A percentile compares a stretch with the other conserved stretches of the same genome.
These are phyloP conservation scores for Plecturocebus donacophilus DNA, from an alignment of 2,113 vertebrate species.

Conservation along the genomic window DNA sequence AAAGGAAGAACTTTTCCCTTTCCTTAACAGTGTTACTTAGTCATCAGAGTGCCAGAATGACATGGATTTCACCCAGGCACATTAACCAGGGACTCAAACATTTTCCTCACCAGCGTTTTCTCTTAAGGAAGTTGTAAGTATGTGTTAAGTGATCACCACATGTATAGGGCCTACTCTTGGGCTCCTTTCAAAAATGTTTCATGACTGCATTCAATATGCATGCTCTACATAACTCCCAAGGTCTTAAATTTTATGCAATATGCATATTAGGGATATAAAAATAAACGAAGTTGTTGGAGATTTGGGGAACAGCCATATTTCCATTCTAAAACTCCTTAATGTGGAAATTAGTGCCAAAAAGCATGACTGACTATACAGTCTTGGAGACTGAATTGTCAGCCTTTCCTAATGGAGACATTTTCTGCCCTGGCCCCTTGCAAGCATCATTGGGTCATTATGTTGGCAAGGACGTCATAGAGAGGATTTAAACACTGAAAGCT, in stretches of 20 bases:
- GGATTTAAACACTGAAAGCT: constrained; percentile 7
- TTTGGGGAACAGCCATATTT: constrained; percentile 66
- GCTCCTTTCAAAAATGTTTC: constrained; percentile 67
- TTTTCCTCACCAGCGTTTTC: constrained; percentile 61
- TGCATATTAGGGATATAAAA: constrained; percentile 74
- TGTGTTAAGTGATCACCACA: constrained; percentile 60
- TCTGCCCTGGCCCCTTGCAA: background rate
- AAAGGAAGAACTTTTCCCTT: constrained; percentile 17
- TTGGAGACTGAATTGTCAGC: constrained; percentile 25
- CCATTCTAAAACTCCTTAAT: constrained; percentile 68
- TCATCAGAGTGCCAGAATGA: constrained; percentile 56
- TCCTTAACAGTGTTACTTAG: constrained; percentile 48
- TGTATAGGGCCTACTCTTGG: constrained; percentile 49
- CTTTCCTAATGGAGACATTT: constrained; percentile 24
- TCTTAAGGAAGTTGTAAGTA: constrained; percentile 69
- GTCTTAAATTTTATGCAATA: constrained; percentile 70
- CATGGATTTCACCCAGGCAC: constrained; percentile 60
- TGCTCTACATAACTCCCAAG: constrained; percentile 46
- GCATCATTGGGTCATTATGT: background rate
- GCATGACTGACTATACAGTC: constrained; percentile 55
- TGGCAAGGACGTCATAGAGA: background rate
- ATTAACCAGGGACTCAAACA: constrained; percentile 58
- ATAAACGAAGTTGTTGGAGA: constrained; percentile 62
- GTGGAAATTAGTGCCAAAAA: constrained; percentile 52
- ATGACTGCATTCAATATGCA: constrained; percentile 68